Evolutionary conservation across 2,113 vertebrate species (phyloP).

Genomic region (Burhinus oedicnemus): DNA sequence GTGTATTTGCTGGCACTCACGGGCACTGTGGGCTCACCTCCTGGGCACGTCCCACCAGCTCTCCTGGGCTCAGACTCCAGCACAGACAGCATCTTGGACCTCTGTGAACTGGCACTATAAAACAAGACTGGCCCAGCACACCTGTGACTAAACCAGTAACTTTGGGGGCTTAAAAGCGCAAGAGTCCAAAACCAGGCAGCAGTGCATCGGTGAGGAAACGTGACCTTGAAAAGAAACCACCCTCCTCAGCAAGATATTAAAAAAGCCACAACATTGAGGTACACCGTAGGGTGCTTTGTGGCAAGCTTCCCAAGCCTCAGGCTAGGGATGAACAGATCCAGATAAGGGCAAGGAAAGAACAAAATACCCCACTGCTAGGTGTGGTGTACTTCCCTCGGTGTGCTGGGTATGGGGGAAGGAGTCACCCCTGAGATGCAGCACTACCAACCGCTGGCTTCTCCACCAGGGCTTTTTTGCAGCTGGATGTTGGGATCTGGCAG

Average conservation of each 20-base stretch:
- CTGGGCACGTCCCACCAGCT: neutral
- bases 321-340: neutral
- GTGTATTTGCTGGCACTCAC: neutral
- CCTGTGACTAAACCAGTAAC: neutral
- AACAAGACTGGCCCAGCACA: neutral
- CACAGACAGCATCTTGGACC: neutral
- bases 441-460: neutral
- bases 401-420: no score
- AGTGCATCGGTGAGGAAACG: rapidly evolving
- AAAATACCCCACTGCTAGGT: neutral
- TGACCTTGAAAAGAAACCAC: neutral
- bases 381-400: rapidly evolving
- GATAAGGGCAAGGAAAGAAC: neutral
- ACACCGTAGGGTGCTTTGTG: neutral
- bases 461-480: neutral
- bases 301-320: neutral
- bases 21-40: neutral
- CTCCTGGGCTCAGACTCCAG: neutral
- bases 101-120: neutral
- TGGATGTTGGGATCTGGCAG: neutral
- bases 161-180: neutral
- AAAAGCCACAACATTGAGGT: neutral
- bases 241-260: neutral
- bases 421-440: no score
- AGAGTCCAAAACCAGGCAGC: neutral